Evolutionary conservation across 2,888 invertebrate species (phyloP).

Genomic region (Microctonus hyperodae): DNA sequence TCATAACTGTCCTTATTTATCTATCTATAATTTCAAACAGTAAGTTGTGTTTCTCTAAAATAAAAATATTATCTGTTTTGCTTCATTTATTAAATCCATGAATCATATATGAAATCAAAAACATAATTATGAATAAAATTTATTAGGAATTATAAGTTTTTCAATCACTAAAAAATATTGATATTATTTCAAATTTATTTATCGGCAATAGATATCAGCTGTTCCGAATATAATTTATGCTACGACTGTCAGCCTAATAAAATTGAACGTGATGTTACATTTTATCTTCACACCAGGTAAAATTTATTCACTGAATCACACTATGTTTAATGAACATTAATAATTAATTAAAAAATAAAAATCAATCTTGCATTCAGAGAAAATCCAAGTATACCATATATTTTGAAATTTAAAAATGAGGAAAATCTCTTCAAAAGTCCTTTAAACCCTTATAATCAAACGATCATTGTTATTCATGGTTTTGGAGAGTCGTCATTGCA

Average conservation of each 20-base stretch:
- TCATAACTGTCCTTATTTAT: no score
- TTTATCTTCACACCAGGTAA: neutral
- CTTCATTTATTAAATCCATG: no score
- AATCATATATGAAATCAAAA: no score
- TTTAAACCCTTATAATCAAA: neutral
- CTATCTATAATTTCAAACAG: no score
- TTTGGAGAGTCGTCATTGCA: neutral
- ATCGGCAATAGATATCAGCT: neutral
- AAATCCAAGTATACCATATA: neutral
- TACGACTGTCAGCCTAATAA: neutral
- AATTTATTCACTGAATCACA: neutral
- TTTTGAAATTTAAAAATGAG: neutral
- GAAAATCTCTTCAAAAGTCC: neutral
- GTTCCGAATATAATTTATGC: neutral
- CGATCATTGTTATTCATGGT: neutral
- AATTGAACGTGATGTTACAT: neutral
- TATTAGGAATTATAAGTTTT: no score
- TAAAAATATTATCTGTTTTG: no score
- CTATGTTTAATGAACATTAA: neutral
- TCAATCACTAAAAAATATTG: neutral
- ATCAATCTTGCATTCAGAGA: neutral
- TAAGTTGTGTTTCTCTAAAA: no score
- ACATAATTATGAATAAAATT: no score
- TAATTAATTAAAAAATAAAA: neutral
- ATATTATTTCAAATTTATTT: neutral